Base-by-base conservation (phyloP, 2,113 vertebrate genomes). In the Esox niger region DNA sequence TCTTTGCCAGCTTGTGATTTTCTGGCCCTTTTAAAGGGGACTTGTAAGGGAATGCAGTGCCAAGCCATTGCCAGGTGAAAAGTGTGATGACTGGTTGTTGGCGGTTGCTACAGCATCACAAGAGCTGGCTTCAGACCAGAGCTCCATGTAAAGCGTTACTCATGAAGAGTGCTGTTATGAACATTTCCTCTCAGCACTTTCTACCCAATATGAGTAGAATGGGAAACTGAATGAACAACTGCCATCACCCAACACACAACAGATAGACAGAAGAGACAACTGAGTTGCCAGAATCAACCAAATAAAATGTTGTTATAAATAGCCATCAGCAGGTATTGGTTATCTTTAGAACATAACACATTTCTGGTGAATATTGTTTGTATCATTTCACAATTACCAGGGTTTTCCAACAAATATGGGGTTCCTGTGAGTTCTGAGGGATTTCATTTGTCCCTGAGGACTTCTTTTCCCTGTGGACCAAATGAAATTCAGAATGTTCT, bases 11-110 rank as follows among this genome's bases (percentile, higher is more conserved):
- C 71, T 66, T 70, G 68, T 77, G 69, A 73, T 76, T 75, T 76
- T 78, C 38, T 64, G 66, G 74, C 76, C 70, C 75, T 80, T 74
- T 70, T 15, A 25, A 8, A 25, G 20, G 49, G 9, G 49, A 21
- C 17, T 71, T 71, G 73, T 73, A 72, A 81, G 75, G 76, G 66
- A 79, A 82, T 77, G 83, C 64, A 86, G 74, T 79, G 71, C 79
- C 21, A 63, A 82, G 59, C 31, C 59, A 61, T 1, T 71, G 77
- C 76, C 87, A 86, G 78, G 76, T 87, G 70, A 81, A 80, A 78
- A 65, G 73, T 74, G 84, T 71, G 78, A 76, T 78, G 85, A 85
- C 85, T 74, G 82, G 75, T 69, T 82, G 75, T 81, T 87, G 84
- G 84, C 84, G 71, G 77, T 33, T 3, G 32, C 59, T 31, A 2